Evolutionary conservation across 2,113 vertebrate species (phyloP), one percentile per base, ranked within the genome.

Genomic region (Brachypteracias leptosomus): DNA sequence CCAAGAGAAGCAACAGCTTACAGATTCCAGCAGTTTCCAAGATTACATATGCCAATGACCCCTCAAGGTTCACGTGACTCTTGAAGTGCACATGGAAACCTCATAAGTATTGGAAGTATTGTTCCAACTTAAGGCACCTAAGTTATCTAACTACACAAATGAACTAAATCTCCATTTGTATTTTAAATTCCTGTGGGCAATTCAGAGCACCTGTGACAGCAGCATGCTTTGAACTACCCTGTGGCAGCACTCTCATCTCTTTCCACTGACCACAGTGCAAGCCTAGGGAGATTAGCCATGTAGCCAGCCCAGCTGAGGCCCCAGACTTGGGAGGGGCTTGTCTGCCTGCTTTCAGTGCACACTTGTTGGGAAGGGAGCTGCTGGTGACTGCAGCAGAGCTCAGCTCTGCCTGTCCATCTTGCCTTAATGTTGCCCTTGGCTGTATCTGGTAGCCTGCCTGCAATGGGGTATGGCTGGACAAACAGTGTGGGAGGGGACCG

Each of bases 361-460:
- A 31, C 24, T 7, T 0, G 0, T 12, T 51, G 40, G 18, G n/a
- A 40, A 28, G 26, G 26, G 31, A 49, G n/a, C 52, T 70, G 62
- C n/a, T 40, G 33, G 42, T 44, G 28, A 46, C 55, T 31, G 80
- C 33, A 63, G 36, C 65, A 36, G 46, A 52, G 31, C 35, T 68
- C 6, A 1, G 17, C n/a, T 80, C 35, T 72, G n/a, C 18, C 21
- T 52, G 24, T 38, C 20, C 11, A 1, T 51, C 78, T 40, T 63
- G 49, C 33, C n/a, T 26, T 33, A 57, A 4, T 7, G 20, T 33
- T 51, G 42, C 42, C 59, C 33, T 46, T 21, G 55, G 16, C 38
- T 54, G 47, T 36, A 65, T 11, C 46, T 71, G 22, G 38, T 25
- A 38, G 9, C 52, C 26, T 19, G 49, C 4, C 12, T 28, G 38